Evolutionary conservation across 1,140 invertebrate genomes (phyloP), one percentile per base, ranked within the genome.

Genomic region (Micrasema longulum): DNA sequence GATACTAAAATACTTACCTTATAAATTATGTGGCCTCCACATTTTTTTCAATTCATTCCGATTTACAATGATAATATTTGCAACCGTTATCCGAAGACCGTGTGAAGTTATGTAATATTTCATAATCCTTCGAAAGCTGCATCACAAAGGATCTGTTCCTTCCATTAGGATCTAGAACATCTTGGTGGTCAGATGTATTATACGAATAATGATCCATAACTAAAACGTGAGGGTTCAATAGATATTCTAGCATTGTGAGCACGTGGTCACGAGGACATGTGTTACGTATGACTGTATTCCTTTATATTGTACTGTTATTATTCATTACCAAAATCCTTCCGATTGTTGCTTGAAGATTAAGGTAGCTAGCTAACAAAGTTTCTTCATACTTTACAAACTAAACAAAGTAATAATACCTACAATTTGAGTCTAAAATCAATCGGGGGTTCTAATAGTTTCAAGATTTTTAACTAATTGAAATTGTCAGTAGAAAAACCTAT

Each of bases 321-420:
- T 60, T 69, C 60, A 69, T 62, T n/a, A 36, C 55, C 2, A 35
- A 65, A 62, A 69, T 69, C 67, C 53, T 60, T 68, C 48, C 65
- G 65, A 68, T 68, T 57, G 65, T 68, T 68, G 26, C 7, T 2
- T 31, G 7, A 31, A 31, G 26, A 31, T 31, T 4, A 31, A 31
- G 2, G 26, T 31, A n/a, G n/a, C n/a, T n/a, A n/a, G n/a, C n/a
- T n/a, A 31, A 31, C 26, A 31, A 31, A 31, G 2, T 4, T 31
- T 31, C 26, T 31, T n/a, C n/a, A n/a, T n/a, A n/a, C n/a, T n/a
- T n/a, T n/a, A n/a, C n/a, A n/a, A n/a, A n/a, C n/a, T n/a, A n/a
- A n/a, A n/a, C n/a, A n/a, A n/a, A n/a, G n/a, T n/a, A n/a, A n/a
- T n/a, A n/a, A n/a, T n/a, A n/a, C n/a, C n/a, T n/a, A n/a, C n/a